Percentiles rank a stretch among this genome's conserved stretches.
Conservation (phyloP, 2,888 invertebrate species). For the Rhingia rostrata region DNA sequence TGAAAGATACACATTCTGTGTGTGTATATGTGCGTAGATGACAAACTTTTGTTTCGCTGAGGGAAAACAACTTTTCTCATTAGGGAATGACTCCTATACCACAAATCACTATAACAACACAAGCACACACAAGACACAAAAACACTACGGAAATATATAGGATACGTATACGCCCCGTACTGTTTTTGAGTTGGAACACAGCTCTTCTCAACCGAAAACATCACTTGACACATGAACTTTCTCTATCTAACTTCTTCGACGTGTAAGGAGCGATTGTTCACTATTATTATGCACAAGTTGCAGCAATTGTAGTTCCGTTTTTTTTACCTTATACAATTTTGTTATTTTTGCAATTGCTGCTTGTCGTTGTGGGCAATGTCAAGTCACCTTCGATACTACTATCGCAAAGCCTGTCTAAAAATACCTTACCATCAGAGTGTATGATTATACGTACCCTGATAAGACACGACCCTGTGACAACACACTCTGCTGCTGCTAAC, state of each 20-base stretch:
- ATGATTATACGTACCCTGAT: constrained; percentile 69
- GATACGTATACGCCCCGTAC: constrained; percentile 47
- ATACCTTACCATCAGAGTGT: constrained; percentile 48
- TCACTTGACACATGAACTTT: constrained; percentile 73
- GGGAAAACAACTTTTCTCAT: constrained; percentile 70
- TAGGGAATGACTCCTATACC: constrained; percentile 54
- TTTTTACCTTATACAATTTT: constrained; percentile 18
- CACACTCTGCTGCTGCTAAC: constrained; percentile 46
- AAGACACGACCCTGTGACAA: constrained; percentile 71
- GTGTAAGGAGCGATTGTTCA: constrained; percentile 55
- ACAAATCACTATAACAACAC: constrained; percentile 35
- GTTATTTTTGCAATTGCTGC: constrained; percentile 22
- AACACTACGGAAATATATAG: not conserved
- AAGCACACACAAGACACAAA: constrained; percentile 3
- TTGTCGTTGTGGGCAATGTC: constrained; percentile 64
- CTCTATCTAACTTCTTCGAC: constrained; percentile 30
- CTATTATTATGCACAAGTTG: constrained; percentile 62
- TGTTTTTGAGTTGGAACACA: constrained; percentile 15
- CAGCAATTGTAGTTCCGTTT: constrained; percentile 47
- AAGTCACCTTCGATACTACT: constrained; percentile 73
- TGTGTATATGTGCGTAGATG: constrained; percentile 34
- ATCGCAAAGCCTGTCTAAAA: constrained; percentile 69
- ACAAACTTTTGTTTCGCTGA: constrained; percentile 55
- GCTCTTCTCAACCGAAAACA: constrained; percentile 43
- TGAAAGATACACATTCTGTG: constrained; percentile 14